These are phyloP conservation scores for Sphaeridia pumilis DNA, from an alignment of 2,888 invertebrate species.

Conservation along the genomic window DNA sequence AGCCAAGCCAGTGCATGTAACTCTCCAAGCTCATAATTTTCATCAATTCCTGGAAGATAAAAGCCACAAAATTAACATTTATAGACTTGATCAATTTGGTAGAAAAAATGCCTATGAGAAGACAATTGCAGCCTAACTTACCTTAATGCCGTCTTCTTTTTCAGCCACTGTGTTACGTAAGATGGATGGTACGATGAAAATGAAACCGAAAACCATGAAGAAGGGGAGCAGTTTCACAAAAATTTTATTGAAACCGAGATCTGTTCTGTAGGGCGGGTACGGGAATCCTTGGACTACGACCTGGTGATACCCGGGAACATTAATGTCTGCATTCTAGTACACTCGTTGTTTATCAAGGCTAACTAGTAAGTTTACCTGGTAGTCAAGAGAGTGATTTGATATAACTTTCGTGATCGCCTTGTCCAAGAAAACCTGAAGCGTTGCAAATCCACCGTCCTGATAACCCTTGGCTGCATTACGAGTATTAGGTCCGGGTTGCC, in stretches of 20 bases:
- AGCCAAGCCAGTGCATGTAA: slow-evolving; percentile 47
- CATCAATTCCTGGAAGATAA: slow-evolving; percentile 46
- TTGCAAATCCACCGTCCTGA: slow-evolving; percentile 25
- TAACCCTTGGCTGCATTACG: slow-evolving; percentile 22
- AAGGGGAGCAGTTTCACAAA: slow-evolving; percentile 39
- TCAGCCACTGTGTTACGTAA: slow-evolving; percentile 50
- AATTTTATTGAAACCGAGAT: slow-evolving; percentile 38
- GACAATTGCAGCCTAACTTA: slow-evolving; percentile 36
- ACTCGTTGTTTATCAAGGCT: neutral
- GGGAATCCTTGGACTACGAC: slow-evolving; percentile 48
- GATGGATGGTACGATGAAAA: slow-evolving; percentile 46
- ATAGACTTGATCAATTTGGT: neutral
- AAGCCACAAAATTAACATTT: slow-evolving; percentile 3
- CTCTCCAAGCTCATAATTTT: slow-evolving; percentile 47
- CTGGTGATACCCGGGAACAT: slow-evolving; percentile 17
- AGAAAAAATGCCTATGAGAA: neutral
- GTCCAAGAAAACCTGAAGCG: slow-evolving; percentile 34
- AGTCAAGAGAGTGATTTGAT: slow-evolving; percentile 18
- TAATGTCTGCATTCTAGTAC: neutral
- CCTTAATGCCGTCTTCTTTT: slow-evolving; percentile 50
- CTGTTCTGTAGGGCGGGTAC: slow-evolving; percentile 42
- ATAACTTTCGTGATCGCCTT: slow-evolving; percentile 29
- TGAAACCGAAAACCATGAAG: slow-evolving; percentile 42
- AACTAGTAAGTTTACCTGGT: slow-evolving; percentile 14
- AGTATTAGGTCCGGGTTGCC: neutral